These are phyloP conservation scores for Caenorhabditis wallacei DNA, from an alignment of 2,888 invertebrate genomes.

Conservation along the genomic window DNA sequence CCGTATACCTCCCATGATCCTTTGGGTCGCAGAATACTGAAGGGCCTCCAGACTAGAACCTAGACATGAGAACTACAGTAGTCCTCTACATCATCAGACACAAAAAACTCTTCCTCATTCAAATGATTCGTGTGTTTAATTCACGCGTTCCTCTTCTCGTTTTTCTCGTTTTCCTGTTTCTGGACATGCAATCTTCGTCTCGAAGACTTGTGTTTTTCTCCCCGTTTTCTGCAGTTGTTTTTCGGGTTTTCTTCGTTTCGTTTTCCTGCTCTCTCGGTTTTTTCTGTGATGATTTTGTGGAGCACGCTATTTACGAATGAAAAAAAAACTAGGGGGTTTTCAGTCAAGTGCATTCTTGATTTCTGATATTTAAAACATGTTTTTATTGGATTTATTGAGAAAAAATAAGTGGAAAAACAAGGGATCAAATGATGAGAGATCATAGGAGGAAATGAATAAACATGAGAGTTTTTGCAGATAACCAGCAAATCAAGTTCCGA, in stretches of 20 bases:
- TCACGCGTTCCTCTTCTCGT: conserved; percentile 35
- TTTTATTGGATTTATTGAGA: neutral
- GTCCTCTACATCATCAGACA: neutral
- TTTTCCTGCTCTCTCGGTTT: neutral
- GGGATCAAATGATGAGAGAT: conserved; percentile 15
- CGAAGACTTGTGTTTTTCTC: conserved; percentile 8
- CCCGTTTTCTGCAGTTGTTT: conserved; percentile 41
- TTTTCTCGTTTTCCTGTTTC: neutral
- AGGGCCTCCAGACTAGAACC: too few species aligned
- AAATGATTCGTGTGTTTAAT: conserved; percentile 30
- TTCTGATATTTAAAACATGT: conserved; percentile 30
- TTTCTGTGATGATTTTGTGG: conserved; percentile 2
- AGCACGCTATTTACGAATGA: conserved; percentile 1
- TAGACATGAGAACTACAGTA: too few species aligned
- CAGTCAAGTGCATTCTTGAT: conserved; percentile 41
- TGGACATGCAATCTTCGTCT: conserved; percentile 51
- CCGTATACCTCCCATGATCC: too few species aligned
- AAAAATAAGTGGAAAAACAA: conserved; percentile 21
- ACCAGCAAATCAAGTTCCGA: conserved; percentile 70
- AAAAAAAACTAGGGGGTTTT: neutral
- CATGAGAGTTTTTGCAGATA: conserved; percentile 65
- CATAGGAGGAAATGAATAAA: neutral
- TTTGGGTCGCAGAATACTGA: too few species aligned
- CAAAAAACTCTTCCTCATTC: neutral
- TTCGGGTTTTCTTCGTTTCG: neutral